Conservation (phyloP, 2,113 vertebrate genomes). For the Nestor notabilis region DNA sequence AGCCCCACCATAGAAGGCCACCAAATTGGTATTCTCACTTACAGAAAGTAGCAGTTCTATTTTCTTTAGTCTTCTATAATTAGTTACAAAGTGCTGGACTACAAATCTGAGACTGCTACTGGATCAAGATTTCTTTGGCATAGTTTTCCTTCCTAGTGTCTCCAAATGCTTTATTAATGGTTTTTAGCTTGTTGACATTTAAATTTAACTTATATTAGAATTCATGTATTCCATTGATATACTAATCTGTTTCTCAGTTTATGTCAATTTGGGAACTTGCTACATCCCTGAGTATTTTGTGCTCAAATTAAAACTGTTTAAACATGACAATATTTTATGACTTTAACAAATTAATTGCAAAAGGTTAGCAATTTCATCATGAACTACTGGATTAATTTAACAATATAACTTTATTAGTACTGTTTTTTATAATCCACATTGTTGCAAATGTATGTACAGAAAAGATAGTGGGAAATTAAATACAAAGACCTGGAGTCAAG, state of each 20-base stretch:
- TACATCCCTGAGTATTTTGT: background rate
- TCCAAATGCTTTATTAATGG: background rate
- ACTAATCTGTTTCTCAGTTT: constrained; percentile 24
- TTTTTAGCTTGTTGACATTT: background rate
- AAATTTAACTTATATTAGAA: constrained; percentile 27
- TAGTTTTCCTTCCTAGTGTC: background rate
- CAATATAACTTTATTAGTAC: background rate
- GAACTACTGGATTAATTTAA: background rate
- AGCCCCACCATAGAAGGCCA: too few species aligned
- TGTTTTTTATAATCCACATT: background rate
- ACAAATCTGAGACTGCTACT: background rate
- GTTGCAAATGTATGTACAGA: background rate
- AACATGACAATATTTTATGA: background rate
- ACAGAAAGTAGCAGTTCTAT: background rate
- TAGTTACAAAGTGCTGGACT: background rate
- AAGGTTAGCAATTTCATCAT: background rate
- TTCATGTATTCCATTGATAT: constrained; percentile 14
- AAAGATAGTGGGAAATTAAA: background rate
- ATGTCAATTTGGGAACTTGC: background rate
- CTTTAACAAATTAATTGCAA: constrained; percentile 16
- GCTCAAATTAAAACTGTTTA: background rate
- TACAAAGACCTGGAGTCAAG: background rate
- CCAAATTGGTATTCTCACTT: background rate
- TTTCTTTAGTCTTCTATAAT: background rate
- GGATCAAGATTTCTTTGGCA: background rate